Percentiles rank a stretch among this genome's conserved stretches.
Conservation (phyloP, 2,113 vertebrate species). For the Aix galericulata region DNA sequence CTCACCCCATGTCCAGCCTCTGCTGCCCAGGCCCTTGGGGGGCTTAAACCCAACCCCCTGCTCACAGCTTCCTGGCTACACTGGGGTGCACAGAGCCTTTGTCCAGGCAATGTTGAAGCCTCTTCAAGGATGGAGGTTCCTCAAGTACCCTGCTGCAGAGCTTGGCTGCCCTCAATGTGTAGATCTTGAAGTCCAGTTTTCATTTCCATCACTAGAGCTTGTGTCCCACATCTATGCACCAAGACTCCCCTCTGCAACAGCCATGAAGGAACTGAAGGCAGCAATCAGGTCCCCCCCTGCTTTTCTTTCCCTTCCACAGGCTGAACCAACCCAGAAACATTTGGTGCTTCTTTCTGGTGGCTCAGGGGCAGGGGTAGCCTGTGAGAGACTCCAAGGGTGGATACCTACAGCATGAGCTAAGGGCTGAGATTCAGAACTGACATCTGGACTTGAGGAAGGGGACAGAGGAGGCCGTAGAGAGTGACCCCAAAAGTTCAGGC, state of each 20-base stretch:
- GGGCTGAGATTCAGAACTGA: not conserved
- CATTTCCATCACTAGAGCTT: not conserved
- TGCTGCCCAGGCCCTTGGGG: not conserved
- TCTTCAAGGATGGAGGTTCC: not conserved
- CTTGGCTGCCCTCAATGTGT: not conserved
- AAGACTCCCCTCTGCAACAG: not conserved
- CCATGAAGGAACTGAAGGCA: not conserved
- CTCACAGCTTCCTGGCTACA: not conserved
- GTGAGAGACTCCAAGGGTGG: not conserved
- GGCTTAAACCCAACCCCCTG: not conserved
- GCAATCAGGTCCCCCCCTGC: accelerated
- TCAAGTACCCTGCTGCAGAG: not conserved
- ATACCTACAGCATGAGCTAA: not conserved
- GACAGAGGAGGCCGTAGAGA: not conserved
- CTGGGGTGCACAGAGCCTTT: not conserved
- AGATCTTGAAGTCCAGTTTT: not conserved
- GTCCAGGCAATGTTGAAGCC: not conserved
- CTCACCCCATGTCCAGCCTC: not conserved
- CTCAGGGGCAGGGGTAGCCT: accelerated
- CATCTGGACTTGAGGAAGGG: not conserved
- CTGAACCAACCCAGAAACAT: not conserved
- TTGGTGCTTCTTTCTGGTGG: not conserved
- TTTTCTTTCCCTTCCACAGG: not conserved
- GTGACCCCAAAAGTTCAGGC: not conserved
- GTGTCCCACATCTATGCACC: not conserved